phyloP scores from a whole-genome alignment of 2,888 invertebrate genomes.

The Netelia fuscicornis region DNA sequence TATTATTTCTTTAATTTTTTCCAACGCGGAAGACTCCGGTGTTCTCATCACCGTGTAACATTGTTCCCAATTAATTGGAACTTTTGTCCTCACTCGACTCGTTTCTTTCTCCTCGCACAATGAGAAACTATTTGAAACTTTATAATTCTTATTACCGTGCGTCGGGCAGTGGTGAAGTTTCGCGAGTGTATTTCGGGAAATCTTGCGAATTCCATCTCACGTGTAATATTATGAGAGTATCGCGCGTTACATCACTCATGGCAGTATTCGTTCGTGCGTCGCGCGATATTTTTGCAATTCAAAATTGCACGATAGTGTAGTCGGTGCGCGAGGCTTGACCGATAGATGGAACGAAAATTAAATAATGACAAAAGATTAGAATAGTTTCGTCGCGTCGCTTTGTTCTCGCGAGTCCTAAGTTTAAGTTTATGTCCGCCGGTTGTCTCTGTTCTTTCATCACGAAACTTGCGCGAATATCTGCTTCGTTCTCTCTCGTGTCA shows the following conservation, averaged over 20 bases:
- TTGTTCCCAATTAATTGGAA: conserved; percentile 24
- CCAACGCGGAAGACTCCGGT: conserved; percentile 20
- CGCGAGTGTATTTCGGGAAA: conserved; percentile 27
- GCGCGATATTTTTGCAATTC: conserved; percentile 1
- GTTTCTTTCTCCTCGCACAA: neutral
- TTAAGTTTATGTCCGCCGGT: conserved; percentile 45
- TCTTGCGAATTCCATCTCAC: too few relatives aligned
- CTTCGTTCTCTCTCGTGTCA: neutral
- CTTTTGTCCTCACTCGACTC: neutral
- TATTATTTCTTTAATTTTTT: conserved; percentile 7
- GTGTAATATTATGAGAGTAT: neutral
- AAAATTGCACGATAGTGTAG: neutral
- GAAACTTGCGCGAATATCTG: conserved; percentile 45
- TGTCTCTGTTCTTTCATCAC: conserved; percentile 61
- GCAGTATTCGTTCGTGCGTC: conserved; percentile 52
- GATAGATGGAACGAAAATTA: neutral
- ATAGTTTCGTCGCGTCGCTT: conserved; percentile 10
- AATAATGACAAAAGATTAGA: neutral
- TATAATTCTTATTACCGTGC: conserved; percentile 10
- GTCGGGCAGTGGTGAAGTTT: conserved; percentile 61
- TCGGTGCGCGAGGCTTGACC: neutral
- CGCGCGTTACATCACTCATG: conserved; percentile 29
- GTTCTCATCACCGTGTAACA: neutral
- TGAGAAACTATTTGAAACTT: conserved; percentile 2
- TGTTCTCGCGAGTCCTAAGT: neutral